These are phyloP conservation scores for Alligator mississippiensis DNA, from an alignment of 2,113 vertebrate species.

Conservation along the genomic window DNA sequence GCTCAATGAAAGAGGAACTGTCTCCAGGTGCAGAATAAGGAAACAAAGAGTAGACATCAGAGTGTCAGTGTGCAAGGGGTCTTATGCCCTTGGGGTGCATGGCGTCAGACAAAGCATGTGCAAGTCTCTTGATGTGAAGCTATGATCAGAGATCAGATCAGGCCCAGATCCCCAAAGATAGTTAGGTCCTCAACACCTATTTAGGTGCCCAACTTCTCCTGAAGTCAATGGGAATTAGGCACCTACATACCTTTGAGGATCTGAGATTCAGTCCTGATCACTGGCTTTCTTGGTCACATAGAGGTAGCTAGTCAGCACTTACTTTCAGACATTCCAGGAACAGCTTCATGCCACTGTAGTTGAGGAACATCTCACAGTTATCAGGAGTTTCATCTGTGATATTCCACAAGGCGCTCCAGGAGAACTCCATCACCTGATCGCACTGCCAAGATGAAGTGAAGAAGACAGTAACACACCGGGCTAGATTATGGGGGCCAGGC, in stretches of 20 bases:
- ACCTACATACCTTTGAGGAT: too few relatives aligned
- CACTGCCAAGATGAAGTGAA: constrained; percentile 78
- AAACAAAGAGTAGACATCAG: neutral
- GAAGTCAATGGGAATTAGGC: too few relatives aligned
- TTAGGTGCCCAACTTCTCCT: too few relatives aligned
- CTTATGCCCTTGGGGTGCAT: neutral
- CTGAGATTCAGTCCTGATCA: neutral
- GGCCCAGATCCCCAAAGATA: too few relatives aligned
- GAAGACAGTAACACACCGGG: neutral
- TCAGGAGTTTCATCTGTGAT: constrained; percentile 98
- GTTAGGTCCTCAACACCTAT: too few relatives aligned
- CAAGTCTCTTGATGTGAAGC: neutral
- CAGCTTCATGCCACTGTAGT: constrained; percentile 95
- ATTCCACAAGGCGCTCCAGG: constrained; percentile 99
- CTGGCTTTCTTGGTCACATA: neutral
- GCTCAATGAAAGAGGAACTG: neutral
- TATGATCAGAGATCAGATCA: neutral
- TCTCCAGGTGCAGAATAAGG: neutral
- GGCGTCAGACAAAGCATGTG: neutral
- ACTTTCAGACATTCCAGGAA: constrained; percentile 96
- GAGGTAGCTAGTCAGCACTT: constrained; percentile 29
- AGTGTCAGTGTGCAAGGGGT: neutral
- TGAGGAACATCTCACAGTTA: constrained; percentile 99
- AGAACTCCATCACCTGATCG: constrained; percentile 99
- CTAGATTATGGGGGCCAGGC: neutral